phyloP scores from a whole-genome alignment of 2,888 invertebrate species.

The Chromoteleia sp. region DNA sequence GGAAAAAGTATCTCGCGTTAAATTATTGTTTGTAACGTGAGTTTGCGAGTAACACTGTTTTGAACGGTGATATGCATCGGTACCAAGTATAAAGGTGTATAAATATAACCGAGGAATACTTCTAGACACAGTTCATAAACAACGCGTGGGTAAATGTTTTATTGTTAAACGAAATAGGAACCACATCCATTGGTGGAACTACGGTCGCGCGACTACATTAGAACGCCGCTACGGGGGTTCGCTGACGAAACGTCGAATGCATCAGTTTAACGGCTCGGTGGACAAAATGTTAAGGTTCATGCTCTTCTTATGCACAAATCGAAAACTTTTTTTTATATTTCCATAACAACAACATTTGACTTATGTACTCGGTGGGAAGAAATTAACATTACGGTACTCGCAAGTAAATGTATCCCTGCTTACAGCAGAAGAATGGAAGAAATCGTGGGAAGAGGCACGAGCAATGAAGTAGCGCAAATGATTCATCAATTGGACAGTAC shows the following conservation, averaged over 20 bases:
- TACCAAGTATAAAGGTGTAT: constrained; percentile 74
- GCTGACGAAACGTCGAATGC: constrained; percentile 80
- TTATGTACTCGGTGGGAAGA: constrained; percentile 74
- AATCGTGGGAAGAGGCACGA: constrained; percentile 68
- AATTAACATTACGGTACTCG: constrained; percentile 81
- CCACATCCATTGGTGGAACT: constrained; percentile 72
- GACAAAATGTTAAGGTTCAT: constrained; percentile 83
- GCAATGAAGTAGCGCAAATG: constrained; percentile 60
- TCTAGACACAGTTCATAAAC: constrained; percentile 73
- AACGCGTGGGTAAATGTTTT: constrained; percentile 81
- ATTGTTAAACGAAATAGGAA: constrained; percentile 73
- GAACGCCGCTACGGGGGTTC: constrained; percentile 69
- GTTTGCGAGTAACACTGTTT: constrained; percentile 43
- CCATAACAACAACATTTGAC: constrained; percentile 82
- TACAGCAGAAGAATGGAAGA: constrained; percentile 49
- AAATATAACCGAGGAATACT: constrained; percentile 71
- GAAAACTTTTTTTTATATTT: constrained; percentile 84
- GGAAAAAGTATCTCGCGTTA: constrained; percentile 57
- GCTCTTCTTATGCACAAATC: constrained; percentile 82
- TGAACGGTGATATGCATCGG: constrained; percentile 56
- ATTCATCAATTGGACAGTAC: constrained; percentile 54
- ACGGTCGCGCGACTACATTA: constrained; percentile 70
- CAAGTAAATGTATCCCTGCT: constrained; percentile 72
- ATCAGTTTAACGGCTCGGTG: constrained; percentile 84
- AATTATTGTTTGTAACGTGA: constrained; percentile 53